Percentiles rank a stretch among this genome's conserved stretches.
phyloP scores from a whole-genome alignment of 2,888 invertebrate species.

The Aspidiotus rigidus region DNA sequence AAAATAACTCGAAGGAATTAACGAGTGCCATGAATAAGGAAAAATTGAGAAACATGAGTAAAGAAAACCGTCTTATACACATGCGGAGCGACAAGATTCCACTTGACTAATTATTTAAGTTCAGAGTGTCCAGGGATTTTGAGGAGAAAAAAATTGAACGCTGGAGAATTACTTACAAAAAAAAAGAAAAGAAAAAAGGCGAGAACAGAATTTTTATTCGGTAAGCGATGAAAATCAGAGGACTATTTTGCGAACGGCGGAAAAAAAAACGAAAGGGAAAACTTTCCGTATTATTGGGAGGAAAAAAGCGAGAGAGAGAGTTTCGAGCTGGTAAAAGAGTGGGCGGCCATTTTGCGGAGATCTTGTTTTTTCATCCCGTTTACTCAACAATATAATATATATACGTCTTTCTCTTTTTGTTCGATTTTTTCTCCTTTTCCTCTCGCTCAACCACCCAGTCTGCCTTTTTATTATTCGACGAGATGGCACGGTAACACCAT shows the following conservation, averaged over 20 bases:
- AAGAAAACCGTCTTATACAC: too few species aligned
- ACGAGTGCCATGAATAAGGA: too few species aligned
- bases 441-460: not conserved
- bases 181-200: constrained; percentile 3
- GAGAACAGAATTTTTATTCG: constrained; percentile 25
- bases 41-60: too few species aligned
- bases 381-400: constrained; percentile 20
- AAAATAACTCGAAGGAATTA: too few species aligned
- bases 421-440: constrained; percentile 30
- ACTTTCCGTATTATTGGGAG: constrained; percentile 36
- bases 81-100: too few species aligned
- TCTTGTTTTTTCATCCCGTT: constrained; percentile 36
- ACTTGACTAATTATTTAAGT: too few species aligned
- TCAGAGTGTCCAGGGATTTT: too few species aligned
- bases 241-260: constrained; percentile 27
- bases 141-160: too few species aligned
- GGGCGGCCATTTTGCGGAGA: constrained; percentile 41
- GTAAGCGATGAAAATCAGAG: constrained; percentile 19
- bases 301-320: constrained; percentile 35
- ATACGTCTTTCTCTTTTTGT: constrained; percentile 25
- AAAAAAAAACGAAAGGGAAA: constrained; percentile 34
- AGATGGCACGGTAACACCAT: constrained; percentile 29
- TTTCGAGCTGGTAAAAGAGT: constrained; percentile 40
- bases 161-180: too few species aligned
- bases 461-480: constrained; percentile 29